Percentiles rank a stretch among this genome's conserved stretches.
Evolutionary conservation across 2,888 invertebrate species (phyloP).

Genomic region (Poecilus cupreus): DNA sequence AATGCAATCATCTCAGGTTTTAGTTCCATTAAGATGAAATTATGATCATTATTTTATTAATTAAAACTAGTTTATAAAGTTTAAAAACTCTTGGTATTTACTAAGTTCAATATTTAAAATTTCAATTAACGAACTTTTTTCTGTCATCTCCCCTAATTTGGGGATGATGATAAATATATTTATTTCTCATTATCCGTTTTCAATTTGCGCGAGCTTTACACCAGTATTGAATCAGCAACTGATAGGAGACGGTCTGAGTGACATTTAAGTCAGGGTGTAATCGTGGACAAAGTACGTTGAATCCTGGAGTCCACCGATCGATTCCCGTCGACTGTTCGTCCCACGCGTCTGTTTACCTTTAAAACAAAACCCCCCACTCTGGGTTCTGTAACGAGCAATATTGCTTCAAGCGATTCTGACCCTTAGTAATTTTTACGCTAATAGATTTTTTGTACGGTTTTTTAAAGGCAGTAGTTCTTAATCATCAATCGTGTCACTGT

Average conservation of each 20-base stretch:
- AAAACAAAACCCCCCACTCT: slow-evolving; percentile 1
- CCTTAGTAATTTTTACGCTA: no score
- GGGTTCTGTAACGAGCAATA: background rate
- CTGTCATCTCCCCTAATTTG: background rate
- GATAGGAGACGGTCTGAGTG: background rate
- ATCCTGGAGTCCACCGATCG: slow-evolving; percentile 19
- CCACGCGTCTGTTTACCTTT: slow-evolving; percentile 32
- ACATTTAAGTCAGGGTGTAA: slow-evolving; percentile 3
- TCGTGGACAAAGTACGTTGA: background rate
- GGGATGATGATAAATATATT: background rate
- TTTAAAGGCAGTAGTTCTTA: no score
- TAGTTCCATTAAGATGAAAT: background rate
- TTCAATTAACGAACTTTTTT: background rate
- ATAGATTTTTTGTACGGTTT: no score
- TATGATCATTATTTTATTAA: background rate
- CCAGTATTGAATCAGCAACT: background rate
- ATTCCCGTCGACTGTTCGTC: slow-evolving; percentile 17
- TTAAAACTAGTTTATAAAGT: background rate
- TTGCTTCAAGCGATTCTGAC: no score
- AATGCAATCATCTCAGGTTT: background rate
- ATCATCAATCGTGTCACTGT: no score
- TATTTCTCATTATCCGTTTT: background rate
- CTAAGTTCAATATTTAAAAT: background rate
- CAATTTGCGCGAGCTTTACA: background rate
- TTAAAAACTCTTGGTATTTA: background rate